Base-by-base conservation (phyloP, 2,113 vertebrate species). In the Saguinus midas region DNA sequence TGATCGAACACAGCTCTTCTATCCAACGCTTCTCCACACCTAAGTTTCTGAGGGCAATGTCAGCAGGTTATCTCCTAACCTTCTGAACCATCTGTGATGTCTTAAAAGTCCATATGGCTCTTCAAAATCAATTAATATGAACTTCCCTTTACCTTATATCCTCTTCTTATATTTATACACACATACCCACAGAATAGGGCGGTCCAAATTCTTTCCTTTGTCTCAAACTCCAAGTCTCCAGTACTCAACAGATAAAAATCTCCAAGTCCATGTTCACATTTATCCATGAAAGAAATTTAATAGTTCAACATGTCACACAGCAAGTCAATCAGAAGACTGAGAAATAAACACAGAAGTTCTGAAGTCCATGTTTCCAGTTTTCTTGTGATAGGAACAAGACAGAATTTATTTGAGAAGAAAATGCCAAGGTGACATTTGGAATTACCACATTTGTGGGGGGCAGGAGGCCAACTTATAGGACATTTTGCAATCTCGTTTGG, bases 401-500 rank as follows among this genome's bases (percentile, higher is more conserved):
- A 43, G 68, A 90, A 81, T 96, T 86, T 80, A 85, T 87, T 50
- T 96, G 92, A 95, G 76, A 96, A 82, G 96, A 76, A 97, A 98
- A 97, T 96, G 97, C 93, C 95, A 96, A 95, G 94, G 93, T 93
- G 96, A 91, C 94, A 96, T 96, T 91, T 94, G 94, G 97, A 95
- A 87, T 86, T 35, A 18, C 76, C 79, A 81, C 1, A 0, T 87
- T 84, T 27, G 72, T 20, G 35, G 79, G 80, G 90, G 45, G n/a
- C 88, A 90, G 91, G 75, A 93, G 80, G 94, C 80, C 87, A 94
- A n/a, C 72, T 72, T 45, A 14, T 1, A 61, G 57, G 89, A 78
- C 50, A 32, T 48, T 87, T 18, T 80, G 70, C 43, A 9, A 72
- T 95, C 92, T 57, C 91, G 13, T 76, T 52, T 8, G 72, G 93